Evolutionary conservation across 2,888 invertebrate species (phyloP).

Genomic region (Palloptera scutellata): DNA sequence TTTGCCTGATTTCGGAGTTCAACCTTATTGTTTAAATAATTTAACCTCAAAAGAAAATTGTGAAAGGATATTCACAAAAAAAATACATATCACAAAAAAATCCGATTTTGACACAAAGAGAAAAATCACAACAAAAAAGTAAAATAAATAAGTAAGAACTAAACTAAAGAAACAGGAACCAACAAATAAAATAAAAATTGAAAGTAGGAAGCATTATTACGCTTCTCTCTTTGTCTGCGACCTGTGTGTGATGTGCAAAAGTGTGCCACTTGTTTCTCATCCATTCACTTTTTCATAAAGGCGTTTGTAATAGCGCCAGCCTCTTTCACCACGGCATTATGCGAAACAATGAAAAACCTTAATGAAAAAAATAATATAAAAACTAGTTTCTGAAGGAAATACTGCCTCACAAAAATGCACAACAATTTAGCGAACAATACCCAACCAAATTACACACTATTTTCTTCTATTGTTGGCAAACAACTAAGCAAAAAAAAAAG

Average conservation of each 20-base stretch:
- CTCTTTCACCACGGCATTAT: too few species aligned
- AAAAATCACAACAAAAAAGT: background rate
- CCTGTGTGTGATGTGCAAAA: background rate
- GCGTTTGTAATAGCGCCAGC: too few species aligned
- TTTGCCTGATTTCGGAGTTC: background rate
- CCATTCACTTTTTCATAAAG: too few species aligned
- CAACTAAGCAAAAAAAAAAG: too few species aligned
- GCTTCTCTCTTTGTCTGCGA: background rate
- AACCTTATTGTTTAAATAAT: slow-evolving; percentile 19
- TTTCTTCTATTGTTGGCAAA: slow-evolving; percentile 2
- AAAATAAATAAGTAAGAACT: background rate
- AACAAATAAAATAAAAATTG: background rate
- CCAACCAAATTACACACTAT: background rate
- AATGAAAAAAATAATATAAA: too few species aligned
- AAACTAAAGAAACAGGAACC: background rate
- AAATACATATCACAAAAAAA: background rate
- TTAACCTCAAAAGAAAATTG: slow-evolving; percentile 16
- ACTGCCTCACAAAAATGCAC: background rate
- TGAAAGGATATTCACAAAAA: background rate
- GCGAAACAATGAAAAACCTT: too few species aligned
- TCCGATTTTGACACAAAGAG: background rate
- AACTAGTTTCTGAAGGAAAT: background rate
- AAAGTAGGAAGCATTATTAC: background rate
- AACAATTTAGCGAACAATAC: background rate
- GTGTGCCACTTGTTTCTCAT: too few species aligned